Percentiles rank a stretch among this genome's conserved stretches.
Conservation (phyloP, 2,797 vertebrate species). For the Netta rufina region DNA sequence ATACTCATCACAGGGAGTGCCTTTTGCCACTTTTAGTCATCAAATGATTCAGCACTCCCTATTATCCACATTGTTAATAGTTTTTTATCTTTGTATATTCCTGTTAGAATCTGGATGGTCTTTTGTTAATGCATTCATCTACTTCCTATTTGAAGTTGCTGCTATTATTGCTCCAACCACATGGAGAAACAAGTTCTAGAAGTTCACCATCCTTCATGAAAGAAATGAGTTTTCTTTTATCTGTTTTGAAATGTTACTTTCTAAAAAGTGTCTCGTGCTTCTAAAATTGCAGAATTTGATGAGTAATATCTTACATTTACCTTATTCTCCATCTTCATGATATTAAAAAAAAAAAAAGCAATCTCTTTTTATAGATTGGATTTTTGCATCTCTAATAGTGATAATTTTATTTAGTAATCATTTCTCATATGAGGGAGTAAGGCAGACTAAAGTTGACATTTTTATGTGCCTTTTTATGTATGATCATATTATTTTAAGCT, state of each 20-base stretch:
- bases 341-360: not conserved
- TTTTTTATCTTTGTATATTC: not conserved
- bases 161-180: not conserved
- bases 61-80: not conserved
- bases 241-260: not conserved
- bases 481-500: not conserved
- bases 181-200: not conserved
- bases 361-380: not conserved
- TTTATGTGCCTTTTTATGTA: not conserved
- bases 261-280: not conserved
- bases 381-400: not conserved
- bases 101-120: not conserved
- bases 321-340: too few relatives aligned
- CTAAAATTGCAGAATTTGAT: not conserved
- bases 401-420: not conserved
- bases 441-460: not conserved
- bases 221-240: not conserved
- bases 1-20: not conserved
- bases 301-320: not conserved
- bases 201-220: not conserved
- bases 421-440: not conserved
- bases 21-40: not conserved
- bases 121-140: not conserved
- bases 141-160: not conserved
- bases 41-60: not conserved